phyloP scores from a whole-genome alignment of 2,797 vertebrate genomes.

The Crax fasciolata region DNA sequence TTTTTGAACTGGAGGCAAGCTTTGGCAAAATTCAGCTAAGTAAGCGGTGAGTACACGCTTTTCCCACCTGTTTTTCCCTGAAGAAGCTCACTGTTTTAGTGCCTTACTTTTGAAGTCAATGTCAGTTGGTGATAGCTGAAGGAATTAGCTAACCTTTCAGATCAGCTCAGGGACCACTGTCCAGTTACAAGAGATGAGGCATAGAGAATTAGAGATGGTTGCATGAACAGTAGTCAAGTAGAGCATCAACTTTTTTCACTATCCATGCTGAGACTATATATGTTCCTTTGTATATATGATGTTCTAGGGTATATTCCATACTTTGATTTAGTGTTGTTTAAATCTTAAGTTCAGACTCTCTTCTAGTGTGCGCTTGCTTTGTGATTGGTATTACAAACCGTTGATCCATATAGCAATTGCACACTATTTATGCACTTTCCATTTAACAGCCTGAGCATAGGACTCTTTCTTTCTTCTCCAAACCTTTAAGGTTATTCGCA shows the following conservation, averaged over 20 bases:
- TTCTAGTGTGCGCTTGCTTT: not conserved
- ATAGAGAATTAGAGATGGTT: not conserved
- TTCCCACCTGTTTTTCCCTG: not conserved
- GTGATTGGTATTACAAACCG: not conserved
- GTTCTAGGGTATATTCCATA: not conserved
- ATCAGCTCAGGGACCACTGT: not conserved
- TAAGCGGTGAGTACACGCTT: not conserved
- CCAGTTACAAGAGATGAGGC: not conserved
- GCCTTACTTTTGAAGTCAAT: not conserved
- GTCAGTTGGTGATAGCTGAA: not conserved
- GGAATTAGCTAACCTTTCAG: not conserved
- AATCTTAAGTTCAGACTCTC: not conserved
- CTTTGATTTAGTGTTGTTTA: not conserved
- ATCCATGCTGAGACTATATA: not conserved
- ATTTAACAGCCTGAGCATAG: not conserved
- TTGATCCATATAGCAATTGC: not conserved
- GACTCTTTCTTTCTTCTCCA: not conserved
- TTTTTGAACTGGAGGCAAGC: not conserved
- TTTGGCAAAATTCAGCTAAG: conserved; percentile 13
- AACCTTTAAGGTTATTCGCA: not conserved
- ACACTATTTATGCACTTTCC: not conserved
- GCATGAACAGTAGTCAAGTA: not conserved
- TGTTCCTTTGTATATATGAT: not conserved
- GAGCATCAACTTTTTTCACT: not conserved
- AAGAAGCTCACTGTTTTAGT: not conserved